Evolutionary conservation across 2,797 vertebrate species (phyloP).

Genomic region (Acridotheres tristis): DNA sequence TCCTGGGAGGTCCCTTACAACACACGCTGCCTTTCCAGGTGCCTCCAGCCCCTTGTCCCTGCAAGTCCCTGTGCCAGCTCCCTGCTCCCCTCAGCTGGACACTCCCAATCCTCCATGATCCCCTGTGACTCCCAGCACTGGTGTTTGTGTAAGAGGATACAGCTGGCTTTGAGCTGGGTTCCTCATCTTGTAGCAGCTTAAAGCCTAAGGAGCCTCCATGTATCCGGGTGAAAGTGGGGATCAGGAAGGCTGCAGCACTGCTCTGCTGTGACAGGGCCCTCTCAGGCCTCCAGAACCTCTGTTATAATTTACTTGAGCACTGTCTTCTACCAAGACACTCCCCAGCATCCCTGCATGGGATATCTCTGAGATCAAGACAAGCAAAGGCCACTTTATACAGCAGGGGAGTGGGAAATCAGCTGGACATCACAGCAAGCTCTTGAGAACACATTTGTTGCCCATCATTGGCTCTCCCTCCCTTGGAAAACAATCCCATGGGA

Average conservation of each 20-base stretch:
- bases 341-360: neutral
- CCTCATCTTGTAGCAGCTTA: neutral
- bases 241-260: neutral
- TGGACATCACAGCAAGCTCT: neutral
- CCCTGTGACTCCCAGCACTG: neutral
- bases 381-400: neutral
- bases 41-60: neutral
- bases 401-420: neutral
- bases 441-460: neutral
- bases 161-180: neutral
- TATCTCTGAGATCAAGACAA: neutral
- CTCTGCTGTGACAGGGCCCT: neutral
- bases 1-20: neutral
- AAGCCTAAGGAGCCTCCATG: neutral
- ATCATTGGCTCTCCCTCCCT: neutral
- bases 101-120: neutral
- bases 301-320: neutral
- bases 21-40: neutral
- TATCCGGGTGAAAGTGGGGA: neutral
- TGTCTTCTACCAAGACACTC: neutral
- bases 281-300: neutral
- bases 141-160: neutral
- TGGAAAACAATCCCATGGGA: neutral
- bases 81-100: neutral
- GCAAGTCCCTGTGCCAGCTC: neutral